These are phyloP conservation scores for Boloria euphrosyne DNA, from an alignment of 2,888 invertebrate species.

Conservation along the genomic window DNA sequence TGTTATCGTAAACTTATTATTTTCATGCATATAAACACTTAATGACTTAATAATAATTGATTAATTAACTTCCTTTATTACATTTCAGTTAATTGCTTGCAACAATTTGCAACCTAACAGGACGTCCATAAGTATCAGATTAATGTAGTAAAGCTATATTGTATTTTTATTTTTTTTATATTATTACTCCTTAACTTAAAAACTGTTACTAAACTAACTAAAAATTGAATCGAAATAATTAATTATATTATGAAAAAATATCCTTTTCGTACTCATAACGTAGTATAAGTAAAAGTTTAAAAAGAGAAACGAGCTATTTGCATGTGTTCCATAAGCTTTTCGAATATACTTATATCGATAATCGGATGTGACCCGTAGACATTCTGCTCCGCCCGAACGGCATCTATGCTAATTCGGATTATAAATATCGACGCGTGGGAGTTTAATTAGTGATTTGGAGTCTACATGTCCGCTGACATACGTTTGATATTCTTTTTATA, in stretches of 20 bases:
- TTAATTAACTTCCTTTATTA: constrained; percentile 2
- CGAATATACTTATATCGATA: constrained; percentile 5
- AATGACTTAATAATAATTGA: background rate
- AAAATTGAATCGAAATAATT: too few species aligned
- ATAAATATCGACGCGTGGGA: constrained; percentile 41
- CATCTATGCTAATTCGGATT: constrained; percentile 38
- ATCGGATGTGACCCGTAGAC: constrained; percentile 29
- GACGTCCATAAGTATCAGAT: too few species aligned
- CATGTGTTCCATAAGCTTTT: background rate
- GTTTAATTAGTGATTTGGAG: constrained; percentile 34
- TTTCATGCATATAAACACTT: constrained; percentile 4
- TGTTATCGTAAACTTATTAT: constrained; percentile 5
- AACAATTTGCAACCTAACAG: too few species aligned
- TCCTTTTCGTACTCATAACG: too few species aligned
- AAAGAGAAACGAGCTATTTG: too few species aligned
- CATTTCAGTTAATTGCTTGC: background rate
- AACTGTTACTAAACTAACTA: too few species aligned
- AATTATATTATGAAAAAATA: too few species aligned
- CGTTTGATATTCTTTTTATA: constrained; percentile 9
- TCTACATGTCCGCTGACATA: constrained; percentile 14
- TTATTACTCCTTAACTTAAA: too few species aligned
- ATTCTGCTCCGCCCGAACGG: constrained; percentile 30
- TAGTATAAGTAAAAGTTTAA: too few species aligned
- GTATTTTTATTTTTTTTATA: too few species aligned
- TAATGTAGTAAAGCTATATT: too few species aligned